Evolutionary conservation across 1,140 invertebrate species (phyloP).

Genomic region (Drosophila arizonae): DNA sequence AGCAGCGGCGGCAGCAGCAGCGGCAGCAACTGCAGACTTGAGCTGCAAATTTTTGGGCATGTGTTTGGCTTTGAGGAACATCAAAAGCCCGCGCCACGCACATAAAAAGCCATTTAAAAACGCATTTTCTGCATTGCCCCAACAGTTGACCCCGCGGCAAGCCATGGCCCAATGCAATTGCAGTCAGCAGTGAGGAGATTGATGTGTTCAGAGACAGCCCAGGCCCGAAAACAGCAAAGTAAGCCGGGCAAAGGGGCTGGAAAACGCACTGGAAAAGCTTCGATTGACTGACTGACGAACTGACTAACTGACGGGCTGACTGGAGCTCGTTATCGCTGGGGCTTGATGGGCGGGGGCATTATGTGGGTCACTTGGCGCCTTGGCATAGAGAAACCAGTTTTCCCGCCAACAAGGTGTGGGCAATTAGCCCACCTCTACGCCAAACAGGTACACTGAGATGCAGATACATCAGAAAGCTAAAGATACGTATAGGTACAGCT

Average conservation of each 20-base stretch:
- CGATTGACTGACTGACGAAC: slow-evolving; percentile 6
- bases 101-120: slow-evolving; percentile 81
- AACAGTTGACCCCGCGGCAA: slow-evolving; percentile 52
- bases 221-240: slow-evolving; percentile 20
- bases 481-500: not conserved
- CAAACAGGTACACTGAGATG: slow-evolving; percentile 8
- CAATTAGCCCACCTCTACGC: slow-evolving; percentile 32
- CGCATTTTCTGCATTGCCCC: slow-evolving; percentile 72
- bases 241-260: not conserved
- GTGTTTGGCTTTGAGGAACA: slow-evolving; percentile 63
- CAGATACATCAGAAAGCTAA: not conserved
- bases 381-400: slow-evolving; percentile 57
- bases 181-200: slow-evolving; percentile 56
- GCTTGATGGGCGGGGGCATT: slow-evolving; percentile 5
- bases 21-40: slow-evolving; percentile 44
- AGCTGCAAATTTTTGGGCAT: slow-evolving; percentile 77
- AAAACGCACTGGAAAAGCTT: slow-evolving; percentile 20
- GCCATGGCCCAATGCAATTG: slow-evolving; percentile 33
- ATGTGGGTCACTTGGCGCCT: slow-evolving; percentile 74
- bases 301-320: slow-evolving; percentile 11
- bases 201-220: slow-evolving; percentile 77
- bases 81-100: slow-evolving; percentile 78
- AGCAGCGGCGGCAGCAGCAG: slow-evolving; percentile 26
- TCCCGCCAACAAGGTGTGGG: slow-evolving; percentile 35
- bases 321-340: slow-evolving; percentile 26